Evolutionary conservation across 1,140 invertebrate genomes (phyloP).

Genomic region (Diploscapter pachys): DNA sequence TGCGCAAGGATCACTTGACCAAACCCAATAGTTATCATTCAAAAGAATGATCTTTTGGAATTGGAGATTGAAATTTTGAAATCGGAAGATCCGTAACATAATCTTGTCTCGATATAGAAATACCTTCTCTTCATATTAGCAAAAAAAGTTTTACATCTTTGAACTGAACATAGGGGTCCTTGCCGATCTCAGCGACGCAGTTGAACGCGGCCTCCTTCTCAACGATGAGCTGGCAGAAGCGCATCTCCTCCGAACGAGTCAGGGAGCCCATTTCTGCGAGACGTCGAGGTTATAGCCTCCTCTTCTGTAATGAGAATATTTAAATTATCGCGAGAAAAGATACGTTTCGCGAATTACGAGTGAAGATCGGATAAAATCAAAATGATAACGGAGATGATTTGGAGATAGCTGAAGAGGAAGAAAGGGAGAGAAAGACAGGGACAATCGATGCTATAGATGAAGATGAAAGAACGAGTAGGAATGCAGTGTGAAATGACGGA

Average conservation of each 20-base stretch:
- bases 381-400: conserved; percentile 3
- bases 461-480: not conserved
- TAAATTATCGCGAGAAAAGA: conserved; percentile 3
- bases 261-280: conserved; percentile 63
- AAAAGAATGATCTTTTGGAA: too few species aligned
- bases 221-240: conserved; percentile 80
- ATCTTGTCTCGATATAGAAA: too few species aligned
- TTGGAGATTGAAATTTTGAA: too few species aligned
- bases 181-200: conserved; percentile 81
- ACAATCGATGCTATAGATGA: not conserved
- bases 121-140: conserved; percentile 55
- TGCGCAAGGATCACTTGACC: not conserved
- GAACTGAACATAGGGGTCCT: conserved; percentile 83
- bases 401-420: conserved; percentile 6
- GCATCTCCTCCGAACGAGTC: conserved; percentile 85
- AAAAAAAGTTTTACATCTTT: conserved; percentile 71
- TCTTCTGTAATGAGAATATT: not conserved
- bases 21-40: not conserved
- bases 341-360: conserved; percentile 9
- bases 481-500: not conserved
- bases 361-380: conserved; percentile 2
- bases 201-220: conserved; percentile 82
- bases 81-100: too few species aligned
- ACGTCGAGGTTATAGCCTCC: conserved; percentile 2
- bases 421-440: conserved; percentile 6